Evolutionary conservation across 2,113 vertebrate species (phyloP).

Genomic region (Oenanthe melanoleuca): DNA sequence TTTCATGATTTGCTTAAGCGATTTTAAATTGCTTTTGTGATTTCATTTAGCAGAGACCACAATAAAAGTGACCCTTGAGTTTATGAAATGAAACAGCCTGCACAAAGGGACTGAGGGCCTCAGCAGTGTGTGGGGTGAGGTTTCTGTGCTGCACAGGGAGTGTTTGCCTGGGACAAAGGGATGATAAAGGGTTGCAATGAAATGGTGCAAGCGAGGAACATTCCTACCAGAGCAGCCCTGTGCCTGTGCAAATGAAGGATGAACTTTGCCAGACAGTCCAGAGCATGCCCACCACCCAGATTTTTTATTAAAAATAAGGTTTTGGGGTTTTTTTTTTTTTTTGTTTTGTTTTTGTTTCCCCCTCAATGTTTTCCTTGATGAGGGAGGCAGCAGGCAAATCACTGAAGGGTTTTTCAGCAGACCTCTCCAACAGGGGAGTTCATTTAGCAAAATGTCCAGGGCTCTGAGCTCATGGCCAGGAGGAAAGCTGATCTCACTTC

Average conservation of each 20-base stretch:
- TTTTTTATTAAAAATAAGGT: background rate
- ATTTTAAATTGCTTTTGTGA: conserved; percentile 72
- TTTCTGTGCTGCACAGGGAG: background rate
- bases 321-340: background rate
- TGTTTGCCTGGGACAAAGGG: conserved; percentile 28
- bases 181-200: background rate
- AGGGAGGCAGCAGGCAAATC: background rate
- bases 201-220: background rate
- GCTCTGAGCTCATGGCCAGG: background rate
- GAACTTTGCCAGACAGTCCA: background rate
- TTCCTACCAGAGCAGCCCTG: background rate
- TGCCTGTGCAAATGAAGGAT: background rate
- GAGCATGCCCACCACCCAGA: background rate
- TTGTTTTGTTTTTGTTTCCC: no score
- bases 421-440: background rate
- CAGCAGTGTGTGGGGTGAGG: conserved; percentile 27
- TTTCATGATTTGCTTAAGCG: conserved; percentile 65
- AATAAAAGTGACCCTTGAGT: conserved; percentile 74
- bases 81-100: conserved; percentile 72
- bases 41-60: conserved; percentile 60
- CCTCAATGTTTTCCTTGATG: background rate
- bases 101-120: conserved; percentile 61
- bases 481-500: background rate
- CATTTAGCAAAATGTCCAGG: background rate
- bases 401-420: background rate